These are phyloP conservation scores for Epinephelus lanceolatus DNA, from an alignment of 2,113 vertebrate genomes.

Conservation along the genomic window DNA sequence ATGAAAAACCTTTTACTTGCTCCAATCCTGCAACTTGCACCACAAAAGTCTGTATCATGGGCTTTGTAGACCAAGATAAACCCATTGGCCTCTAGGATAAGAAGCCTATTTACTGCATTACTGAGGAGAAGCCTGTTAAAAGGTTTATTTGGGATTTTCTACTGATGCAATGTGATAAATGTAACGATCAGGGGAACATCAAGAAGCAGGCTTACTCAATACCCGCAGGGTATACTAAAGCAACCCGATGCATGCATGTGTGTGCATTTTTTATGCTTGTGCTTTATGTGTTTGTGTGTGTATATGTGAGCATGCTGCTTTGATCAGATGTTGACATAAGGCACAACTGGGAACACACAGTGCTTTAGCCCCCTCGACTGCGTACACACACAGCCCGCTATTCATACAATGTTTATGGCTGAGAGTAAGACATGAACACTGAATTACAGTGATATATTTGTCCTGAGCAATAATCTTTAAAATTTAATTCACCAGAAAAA, in stretches of 20 bases:
- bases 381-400: not conserved
- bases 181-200: constrained; percentile 60
- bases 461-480: not conserved
- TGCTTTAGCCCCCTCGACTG: constrained; percentile 7
- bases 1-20: constrained; percentile 27
- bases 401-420: constrained; percentile 22
- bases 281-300: constrained; percentile 5
- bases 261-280: constrained; percentile 41
- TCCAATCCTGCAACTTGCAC: constrained; percentile 3
- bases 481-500: constrained; percentile 13
- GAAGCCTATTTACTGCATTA: constrained; percentile 60
- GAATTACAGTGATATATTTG: constrained; percentile 8
- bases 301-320: constrained; percentile 20
- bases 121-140: constrained; percentile 63
- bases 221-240: constrained; percentile 34
- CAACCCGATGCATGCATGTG: constrained; percentile 25
- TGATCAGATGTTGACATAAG: constrained; percentile 60
- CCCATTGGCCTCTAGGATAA: constrained; percentile 59
- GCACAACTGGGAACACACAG: constrained; percentile 45
- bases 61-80: constrained; percentile 63
- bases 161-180: constrained; percentile 64
- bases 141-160: constrained; percentile 69
- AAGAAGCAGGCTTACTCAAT: constrained; percentile 61
- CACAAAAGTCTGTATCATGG: constrained; percentile 36
- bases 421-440: constrained; percentile 27